Base-by-base conservation (phyloP, 2,113 vertebrate genomes). In the Baryphthengus martii region DNA sequence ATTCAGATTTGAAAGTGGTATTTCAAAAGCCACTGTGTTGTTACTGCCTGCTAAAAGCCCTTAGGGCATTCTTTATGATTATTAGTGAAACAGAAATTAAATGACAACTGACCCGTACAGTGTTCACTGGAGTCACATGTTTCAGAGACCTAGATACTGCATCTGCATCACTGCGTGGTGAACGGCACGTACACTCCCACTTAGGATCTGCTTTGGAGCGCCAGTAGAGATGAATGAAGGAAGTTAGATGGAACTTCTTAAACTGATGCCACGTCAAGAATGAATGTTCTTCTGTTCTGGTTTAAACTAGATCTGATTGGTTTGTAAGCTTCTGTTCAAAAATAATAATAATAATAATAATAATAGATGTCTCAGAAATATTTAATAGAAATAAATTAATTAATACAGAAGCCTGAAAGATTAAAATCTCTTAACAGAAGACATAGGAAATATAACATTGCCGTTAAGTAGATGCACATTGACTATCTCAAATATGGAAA, bases 1-100 rank as follows among this genome's bases (percentile, higher is more conserved):
- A 85, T 90, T 95, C 84, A 86, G 29, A 50, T 91, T 92, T 78
- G 65, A 88, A 44, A 92, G 70, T 13, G 56, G 45, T 61, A 20
- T 91, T 94, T 90, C 68, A 75, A 90, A 87, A 95, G 86, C 42
- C 82, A 37, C 72, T 53, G 75, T 47, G 87, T 67, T 81, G 74
- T 74, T 90, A 79, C 45, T 68, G 81, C n/a, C 91, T 40, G 61
- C 40, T 94, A 93, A 72, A 91, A 95, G 85, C 0, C 62, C 90
- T 91, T 90, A 40, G 87, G 82, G 77, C 90, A 82, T 87, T 88
- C 87, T 93, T 89, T 92, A 92, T 94, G 90, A 91, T 97, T 96
- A 95, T 96, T 94, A 96, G 91, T 56, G 88, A 70, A 92, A 90
- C 55, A 95, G 89, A 91, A 94, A 95, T 97, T 62, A 96, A 96